A percentile compares a stretch with the other conserved stretches of the same genome.
phyloP scores from a whole-genome alignment of 1,140 invertebrate genomes.

The Littorina saxatilis region DNA sequence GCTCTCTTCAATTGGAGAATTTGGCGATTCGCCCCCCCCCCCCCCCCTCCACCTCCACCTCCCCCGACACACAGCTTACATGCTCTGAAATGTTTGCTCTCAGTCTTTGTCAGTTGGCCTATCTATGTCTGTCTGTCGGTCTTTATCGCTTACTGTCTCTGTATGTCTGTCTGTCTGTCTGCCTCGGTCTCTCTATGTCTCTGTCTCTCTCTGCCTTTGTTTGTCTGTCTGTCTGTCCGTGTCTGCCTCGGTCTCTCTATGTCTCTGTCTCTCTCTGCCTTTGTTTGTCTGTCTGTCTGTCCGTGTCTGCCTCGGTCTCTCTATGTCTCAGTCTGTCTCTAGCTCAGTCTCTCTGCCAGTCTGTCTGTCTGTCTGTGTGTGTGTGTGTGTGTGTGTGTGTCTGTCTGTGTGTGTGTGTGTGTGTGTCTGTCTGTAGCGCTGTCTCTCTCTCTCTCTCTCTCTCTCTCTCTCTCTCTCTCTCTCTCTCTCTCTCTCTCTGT shows the following conservation, averaged over 20 bases:
- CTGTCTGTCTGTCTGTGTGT: background rate
- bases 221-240: background rate
- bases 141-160: background rate
- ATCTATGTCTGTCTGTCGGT: background rate
- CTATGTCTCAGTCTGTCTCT: background rate
- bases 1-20: no score
- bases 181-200: background rate
- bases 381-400: background rate
- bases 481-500: no score
- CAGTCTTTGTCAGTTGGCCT: background rate
- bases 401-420: background rate
- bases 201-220: background rate
- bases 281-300: background rate
- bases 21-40: no score
- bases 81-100: no score
- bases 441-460: no score
- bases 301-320: background rate
- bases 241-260: no score
- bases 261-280: background rate
- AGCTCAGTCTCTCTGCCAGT: background rate
- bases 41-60: no score
- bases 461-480: no score
- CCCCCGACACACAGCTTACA: no score
- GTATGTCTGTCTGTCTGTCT: background rate
- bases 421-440: no score